A percentile compares a stretch with the other conserved stretches of the same genome.
Conservation (phyloP, 2,888 invertebrate genomes). For the Cryptosula pallasiana region DNA sequence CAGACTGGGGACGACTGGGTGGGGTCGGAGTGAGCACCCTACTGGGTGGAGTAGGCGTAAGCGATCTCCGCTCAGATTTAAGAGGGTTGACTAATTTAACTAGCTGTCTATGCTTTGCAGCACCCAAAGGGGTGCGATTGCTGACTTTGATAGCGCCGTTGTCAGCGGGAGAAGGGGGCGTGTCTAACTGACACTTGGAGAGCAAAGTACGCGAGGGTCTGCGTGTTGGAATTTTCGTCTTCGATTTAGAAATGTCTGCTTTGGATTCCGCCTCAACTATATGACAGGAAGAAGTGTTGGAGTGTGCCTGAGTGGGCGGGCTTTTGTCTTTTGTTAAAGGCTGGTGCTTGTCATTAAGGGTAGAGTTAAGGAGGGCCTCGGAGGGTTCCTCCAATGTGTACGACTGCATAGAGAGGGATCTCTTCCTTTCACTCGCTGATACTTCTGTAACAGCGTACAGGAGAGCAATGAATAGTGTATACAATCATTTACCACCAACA, state of each 20-base stretch:
- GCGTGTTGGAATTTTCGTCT: background rate
- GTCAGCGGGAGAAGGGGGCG: constrained; percentile 1
- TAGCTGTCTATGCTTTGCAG: background rate
- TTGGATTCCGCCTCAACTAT: background rate
- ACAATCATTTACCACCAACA: no score
- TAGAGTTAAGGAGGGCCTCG: constrained; percentile 1
- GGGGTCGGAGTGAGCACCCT: background rate
- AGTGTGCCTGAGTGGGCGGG: background rate
- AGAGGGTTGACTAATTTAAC: background rate
- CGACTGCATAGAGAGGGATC: constrained; percentile 16
- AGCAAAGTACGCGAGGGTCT: background rate
- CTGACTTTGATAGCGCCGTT: background rate
- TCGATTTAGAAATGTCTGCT: background rate
- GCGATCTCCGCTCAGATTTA: background rate
- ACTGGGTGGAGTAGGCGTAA: constrained; percentile 4
- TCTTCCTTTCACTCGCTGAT: background rate
- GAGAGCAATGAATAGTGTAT: no score
- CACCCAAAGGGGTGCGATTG: background rate
- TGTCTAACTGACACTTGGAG: constrained; percentile 10
- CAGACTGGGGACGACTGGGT: background rate
- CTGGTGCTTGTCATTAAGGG: background rate
- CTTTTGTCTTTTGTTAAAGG: background rate
- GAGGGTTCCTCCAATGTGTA: constrained; percentile 14
- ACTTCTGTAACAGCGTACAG: no score
- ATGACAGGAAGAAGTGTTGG: background rate